Conservation (phyloP, 2,888 invertebrate species). For the Drosophila paramelanica region DNA sequence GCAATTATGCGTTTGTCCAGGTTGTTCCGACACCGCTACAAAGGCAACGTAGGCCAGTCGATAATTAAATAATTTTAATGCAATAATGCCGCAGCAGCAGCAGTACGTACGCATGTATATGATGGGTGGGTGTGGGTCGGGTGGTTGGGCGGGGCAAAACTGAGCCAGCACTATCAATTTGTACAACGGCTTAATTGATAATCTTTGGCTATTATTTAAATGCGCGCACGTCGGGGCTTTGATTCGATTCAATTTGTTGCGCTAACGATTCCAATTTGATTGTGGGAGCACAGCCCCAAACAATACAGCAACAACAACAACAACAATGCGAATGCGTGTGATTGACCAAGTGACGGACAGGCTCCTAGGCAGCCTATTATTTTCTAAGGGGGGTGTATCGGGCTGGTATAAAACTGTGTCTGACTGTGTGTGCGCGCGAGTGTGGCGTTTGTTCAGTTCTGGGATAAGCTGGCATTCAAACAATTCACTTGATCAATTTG, state of each 20-base stretch:
- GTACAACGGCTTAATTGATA: constrained; percentile 77
- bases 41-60: constrained; percentile 56
- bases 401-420: neutral
- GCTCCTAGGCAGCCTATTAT: constrained; percentile 34
- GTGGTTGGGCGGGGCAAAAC: constrained; percentile 12
- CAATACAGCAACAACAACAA: constrained; percentile 17
- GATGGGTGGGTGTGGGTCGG: neutral
- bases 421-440: constrained; percentile 23
- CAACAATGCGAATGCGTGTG: constrained; percentile 31
- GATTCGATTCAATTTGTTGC: constrained; percentile 76
- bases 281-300: constrained; percentile 27
- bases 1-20: constrained; percentile 60
- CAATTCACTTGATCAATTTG: constrained; percentile 57
- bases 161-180: constrained; percentile 73
- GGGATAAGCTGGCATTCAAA: constrained; percentile 44
- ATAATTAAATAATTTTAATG: constrained; percentile 79
- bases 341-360: constrained; percentile 45
- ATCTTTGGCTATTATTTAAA: constrained; percentile 81
- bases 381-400: constrained; percentile 8
- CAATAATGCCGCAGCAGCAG: constrained; percentile 55
- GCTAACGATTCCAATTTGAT: constrained; percentile 72
- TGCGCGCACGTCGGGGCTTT: constrained; percentile 59
- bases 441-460: constrained; percentile 47
- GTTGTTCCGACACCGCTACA: constrained; percentile 39
- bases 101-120: neutral